Evolutionary conservation across 2,113 vertebrate species (phyloP), one percentile per base, ranked within the genome.

Genomic region (Dryoscopus gambensis): DNA sequence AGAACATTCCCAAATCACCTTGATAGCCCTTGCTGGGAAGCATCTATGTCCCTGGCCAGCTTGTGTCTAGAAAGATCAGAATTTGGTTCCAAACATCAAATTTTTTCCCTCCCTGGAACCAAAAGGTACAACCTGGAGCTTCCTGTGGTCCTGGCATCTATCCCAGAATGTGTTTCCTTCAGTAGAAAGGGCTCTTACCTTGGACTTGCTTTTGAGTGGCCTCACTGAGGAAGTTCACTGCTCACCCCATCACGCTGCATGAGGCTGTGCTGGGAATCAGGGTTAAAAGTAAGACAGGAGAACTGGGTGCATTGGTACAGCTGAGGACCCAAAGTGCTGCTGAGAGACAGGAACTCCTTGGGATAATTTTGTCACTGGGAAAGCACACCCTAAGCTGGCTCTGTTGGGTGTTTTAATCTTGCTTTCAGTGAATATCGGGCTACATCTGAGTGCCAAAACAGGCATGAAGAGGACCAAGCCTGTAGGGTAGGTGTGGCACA

Each of bases 201-300:
- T 25, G 46, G 49, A 14, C 19, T n/a, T 62, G 28, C 53, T 87
- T 4, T 0, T 30, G 81, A 49, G 17, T 30, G 23, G 27, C 35
- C 31, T 39, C 69, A 22, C 42, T 16, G 65, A 13, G 11, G 24
- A 80, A 52, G 35, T 79, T 56, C 11, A 2, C n/a, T 44, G 35
- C 55, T 90, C 15, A 9, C 9, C 46, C 19, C 59, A 20, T 23
- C 55, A 12, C 0, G 0, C 25, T 2, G 0, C 25, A 24, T 2
- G 2, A 60, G 37, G 55, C 28, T 65, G 33, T 60, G 59, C 4
- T 80, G 68, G 53, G 31, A 74, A 53, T 74, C 25, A 23, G n/a
- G 47, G 17, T 42, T 46, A 55, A 57, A 71, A 87, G 9, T 11
- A 15, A 68, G 23, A 28, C 10, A 37, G 52, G 31, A 55, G 42